A percentile compares a stretch with the other conserved stretches of the same genome.
These are phyloP conservation scores for Belonocnema kinseyi DNA, from an alignment of 1,140 invertebrate species.

Conservation along the genomic window DNA sequence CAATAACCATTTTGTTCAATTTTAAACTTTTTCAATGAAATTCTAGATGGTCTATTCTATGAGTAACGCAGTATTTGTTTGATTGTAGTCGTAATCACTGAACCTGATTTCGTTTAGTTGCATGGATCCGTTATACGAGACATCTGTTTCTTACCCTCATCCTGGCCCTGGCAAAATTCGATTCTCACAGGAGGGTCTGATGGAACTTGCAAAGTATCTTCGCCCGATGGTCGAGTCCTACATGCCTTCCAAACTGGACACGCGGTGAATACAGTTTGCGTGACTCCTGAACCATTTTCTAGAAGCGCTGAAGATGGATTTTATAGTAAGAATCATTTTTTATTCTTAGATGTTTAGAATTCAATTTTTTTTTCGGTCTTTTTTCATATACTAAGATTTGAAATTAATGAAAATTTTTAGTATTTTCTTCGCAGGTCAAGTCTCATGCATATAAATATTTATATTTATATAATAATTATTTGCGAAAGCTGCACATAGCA, in stretches of 20 bases:
- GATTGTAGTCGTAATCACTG: background rate
- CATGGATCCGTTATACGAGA: slow-evolving; percentile 73
- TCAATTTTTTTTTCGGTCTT: too few species aligned
- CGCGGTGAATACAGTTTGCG: slow-evolving; percentile 72
- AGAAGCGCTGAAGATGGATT: slow-evolving; percentile 71
- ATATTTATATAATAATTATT: too few species aligned
- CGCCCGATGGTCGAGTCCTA: slow-evolving; percentile 72
- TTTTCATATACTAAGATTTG: too few species aligned
- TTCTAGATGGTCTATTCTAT: background rate
- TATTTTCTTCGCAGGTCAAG: too few species aligned
- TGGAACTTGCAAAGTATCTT: slow-evolving; percentile 74
- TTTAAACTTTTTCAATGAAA: too few species aligned
- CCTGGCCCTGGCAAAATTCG: slow-evolving; percentile 75
- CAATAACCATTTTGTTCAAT: too few species aligned
- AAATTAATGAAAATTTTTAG: too few species aligned
- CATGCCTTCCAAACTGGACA: slow-evolving; percentile 74
- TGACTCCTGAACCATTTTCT: slow-evolving; percentile 74
- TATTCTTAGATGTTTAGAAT: slow-evolving; percentile 32
- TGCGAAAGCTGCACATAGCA: too few species aligned
- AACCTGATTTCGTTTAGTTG: slow-evolving; percentile 60
- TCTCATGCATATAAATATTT: too few species aligned
- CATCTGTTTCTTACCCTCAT: slow-evolving; percentile 72
- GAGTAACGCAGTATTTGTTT: background rate
- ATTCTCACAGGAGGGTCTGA: slow-evolving; percentile 71
- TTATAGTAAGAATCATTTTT: slow-evolving; percentile 65